Percentiles rank a stretch among this genome's conserved stretches.
These are phyloP conservation scores for Erythrolamprus reginae DNA, from an alignment of 2,113 vertebrate genomes.

Conservation along the genomic window DNA sequence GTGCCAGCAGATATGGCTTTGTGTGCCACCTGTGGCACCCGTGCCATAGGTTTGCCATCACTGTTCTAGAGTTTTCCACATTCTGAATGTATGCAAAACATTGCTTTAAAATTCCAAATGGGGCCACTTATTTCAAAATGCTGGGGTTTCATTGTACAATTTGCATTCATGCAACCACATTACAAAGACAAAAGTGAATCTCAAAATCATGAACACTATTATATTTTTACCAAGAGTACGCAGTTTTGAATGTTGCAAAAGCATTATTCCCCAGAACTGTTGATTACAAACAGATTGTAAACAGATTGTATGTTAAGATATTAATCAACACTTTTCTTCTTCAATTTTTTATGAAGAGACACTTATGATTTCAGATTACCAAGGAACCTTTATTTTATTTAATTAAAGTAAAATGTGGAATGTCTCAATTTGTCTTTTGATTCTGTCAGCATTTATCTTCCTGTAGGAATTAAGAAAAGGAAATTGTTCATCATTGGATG, in stretches of 20 bases:
- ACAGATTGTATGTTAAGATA: not conserved
- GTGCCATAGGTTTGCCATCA: no score
- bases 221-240: no score
- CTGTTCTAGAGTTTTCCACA: no score
- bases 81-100: no score
- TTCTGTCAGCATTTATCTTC: conserved; percentile 36
- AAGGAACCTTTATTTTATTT: conserved; percentile 3
- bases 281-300: not conserved
- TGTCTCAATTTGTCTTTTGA: conserved; percentile 41
- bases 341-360: conserved; percentile 19
- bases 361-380: conserved; percentile 17
- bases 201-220: no score
- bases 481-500: conserved; percentile 45
- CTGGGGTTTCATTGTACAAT: no score
- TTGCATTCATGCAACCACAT: no score
- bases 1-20: no score
- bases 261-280: not conserved
- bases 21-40: no score
- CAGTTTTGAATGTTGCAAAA: not conserved
- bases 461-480: conserved; percentile 31
- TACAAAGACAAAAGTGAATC: no score
- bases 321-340: not conserved
- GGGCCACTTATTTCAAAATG: no score
- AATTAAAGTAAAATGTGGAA: not conserved
- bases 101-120: no score